These are phyloP conservation scores for Hydrozoanthus tunicans DNA, from an alignment of 64 coral and sea anemone species.

Conservation along the genomic window DNA sequence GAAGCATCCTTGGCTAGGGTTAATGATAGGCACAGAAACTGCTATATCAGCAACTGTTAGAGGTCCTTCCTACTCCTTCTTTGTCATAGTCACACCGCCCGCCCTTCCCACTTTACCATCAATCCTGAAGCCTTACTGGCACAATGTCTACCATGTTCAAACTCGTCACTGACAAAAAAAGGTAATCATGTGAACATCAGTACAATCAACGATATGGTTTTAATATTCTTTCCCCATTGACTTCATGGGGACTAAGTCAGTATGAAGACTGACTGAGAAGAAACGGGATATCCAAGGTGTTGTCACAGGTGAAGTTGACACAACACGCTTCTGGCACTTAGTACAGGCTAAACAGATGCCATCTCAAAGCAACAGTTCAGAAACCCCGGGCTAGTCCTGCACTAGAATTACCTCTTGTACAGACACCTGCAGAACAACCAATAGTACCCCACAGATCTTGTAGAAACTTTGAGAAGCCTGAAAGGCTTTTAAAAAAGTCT, in stretches of 20 bases:
- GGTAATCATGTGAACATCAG: not conserved
- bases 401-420: not conserved
- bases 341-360: constrained; percentile 5
- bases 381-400: not conserved
- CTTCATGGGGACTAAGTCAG: not conserved
- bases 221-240: not conserved
- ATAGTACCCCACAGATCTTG: not conserved
- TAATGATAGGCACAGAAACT: constrained; percentile 10
- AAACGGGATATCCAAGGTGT: not conserved
- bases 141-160: not conserved
- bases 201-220: not conserved
- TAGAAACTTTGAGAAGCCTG: not conserved
- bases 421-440: not conserved
- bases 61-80: not conserved
- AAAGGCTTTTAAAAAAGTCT: not conserved
- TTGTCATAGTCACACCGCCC: not conserved
- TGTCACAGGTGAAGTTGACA: not conserved
- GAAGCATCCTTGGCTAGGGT: not conserved
- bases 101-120: not conserved
- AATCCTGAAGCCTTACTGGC: not conserved
- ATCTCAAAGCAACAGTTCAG: not conserved
- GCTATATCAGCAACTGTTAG: not conserved
- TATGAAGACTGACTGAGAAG: constrained; percentile 5
- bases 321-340: not conserved
- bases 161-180: constrained; percentile 26